Evolutionary conservation across 1,140 invertebrate genomes (phyloP).

Genomic region (Drosophila baimaii): DNA sequence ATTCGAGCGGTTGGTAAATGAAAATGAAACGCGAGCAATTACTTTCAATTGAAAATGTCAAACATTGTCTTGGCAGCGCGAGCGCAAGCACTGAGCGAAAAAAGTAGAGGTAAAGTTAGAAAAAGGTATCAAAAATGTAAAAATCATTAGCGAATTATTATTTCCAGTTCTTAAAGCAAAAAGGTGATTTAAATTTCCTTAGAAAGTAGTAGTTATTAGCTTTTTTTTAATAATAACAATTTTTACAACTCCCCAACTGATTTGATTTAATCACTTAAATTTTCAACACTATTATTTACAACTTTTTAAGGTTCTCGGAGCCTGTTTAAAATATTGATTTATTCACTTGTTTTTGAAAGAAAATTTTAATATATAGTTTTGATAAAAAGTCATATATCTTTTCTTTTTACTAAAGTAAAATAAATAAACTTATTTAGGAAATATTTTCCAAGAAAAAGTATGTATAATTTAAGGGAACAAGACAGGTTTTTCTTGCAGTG

Average conservation of each 20-base stretch:
- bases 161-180: neutral
- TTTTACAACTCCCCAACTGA: no score
- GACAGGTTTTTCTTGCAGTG: slow-evolving; percentile 9
- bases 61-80: slow-evolving; percentile 55
- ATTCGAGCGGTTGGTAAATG: slow-evolving; percentile 59
- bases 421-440: neutral
- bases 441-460: neutral
- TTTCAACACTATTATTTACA: no score
- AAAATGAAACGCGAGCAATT: slow-evolving; percentile 79
- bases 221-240: no score
- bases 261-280: no score
- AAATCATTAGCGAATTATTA: neutral
- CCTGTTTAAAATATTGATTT: no score
- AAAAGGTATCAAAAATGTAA: neutral
- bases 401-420: neutral
- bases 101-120: neutral
- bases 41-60: slow-evolving; percentile 83
- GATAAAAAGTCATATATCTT: no score
- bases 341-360: no score
- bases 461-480: no score
- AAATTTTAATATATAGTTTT: no score
- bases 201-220: no score
- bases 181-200: no score
- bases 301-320: no score
- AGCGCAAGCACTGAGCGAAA: slow-evolving; percentile 6